Percentiles rank a stretch among this genome's conserved stretches.
Evolutionary conservation across 2,888 invertebrate genomes (phyloP).

Genomic region (Macrophya annulata): DNA sequence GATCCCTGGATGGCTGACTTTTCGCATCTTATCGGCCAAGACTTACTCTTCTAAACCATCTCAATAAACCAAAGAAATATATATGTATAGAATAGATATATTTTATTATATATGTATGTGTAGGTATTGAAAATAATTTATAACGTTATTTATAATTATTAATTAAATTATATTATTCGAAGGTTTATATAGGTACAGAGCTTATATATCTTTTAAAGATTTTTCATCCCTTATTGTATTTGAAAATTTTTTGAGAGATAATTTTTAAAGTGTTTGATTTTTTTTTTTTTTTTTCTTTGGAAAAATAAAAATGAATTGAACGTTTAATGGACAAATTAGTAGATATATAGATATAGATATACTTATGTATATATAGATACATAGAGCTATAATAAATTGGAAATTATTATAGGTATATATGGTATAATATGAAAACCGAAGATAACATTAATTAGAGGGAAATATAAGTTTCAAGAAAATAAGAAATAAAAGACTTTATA

Average conservation of each 20-base stretch:
- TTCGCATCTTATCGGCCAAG: not conserved
- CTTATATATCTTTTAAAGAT: no score
- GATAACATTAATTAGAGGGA: constrained; percentile 36
- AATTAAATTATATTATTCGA: no score
- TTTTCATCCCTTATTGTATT: no score
- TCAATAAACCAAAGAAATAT: not conserved
- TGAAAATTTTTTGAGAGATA: no score
- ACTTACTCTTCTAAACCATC: not conserved
- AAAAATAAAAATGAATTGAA: no score
- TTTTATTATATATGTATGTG: not conserved
- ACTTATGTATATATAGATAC: not conserved
- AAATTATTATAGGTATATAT: not conserved
- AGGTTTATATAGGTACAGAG: no score
- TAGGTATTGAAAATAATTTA: no score
- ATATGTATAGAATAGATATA: not conserved
- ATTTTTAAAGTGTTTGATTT: no score
- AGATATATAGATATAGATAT: not conserved
- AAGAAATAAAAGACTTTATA: not conserved
- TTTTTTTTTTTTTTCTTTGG: no score
- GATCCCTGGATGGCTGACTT: not conserved
- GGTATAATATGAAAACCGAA: not conserved
- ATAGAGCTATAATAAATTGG: not conserved
- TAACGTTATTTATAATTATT: no score
- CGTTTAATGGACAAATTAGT: not conserved
- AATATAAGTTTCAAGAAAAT: constrained; percentile 6